Conservation (phyloP, 2,888 invertebrate genomes). For the Leptinotarsa tumamoca region DNA sequence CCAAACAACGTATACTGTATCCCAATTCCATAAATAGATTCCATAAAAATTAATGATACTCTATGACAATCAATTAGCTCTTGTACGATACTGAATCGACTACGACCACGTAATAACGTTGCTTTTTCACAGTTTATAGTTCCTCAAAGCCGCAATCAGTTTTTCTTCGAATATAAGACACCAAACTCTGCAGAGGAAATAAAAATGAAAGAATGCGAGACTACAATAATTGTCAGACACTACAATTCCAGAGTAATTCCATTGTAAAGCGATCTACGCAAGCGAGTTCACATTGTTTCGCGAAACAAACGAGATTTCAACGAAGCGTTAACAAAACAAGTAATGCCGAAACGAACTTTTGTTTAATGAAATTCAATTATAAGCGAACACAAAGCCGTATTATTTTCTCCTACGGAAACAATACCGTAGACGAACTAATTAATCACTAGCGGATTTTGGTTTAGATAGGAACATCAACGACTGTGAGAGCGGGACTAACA, state of each 20-base stretch:
- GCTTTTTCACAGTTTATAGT: not conserved
- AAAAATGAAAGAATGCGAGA: not conserved
- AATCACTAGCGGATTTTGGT: conserved; percentile 8
- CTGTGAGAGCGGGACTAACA: not conserved
- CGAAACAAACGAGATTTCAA: conserved; percentile 18
- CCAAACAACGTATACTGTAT: too few relatives aligned
- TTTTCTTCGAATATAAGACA: not conserved
- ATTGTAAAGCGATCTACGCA: not conserved
- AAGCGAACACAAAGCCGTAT: conserved; percentile 28
- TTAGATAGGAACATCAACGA: conserved; percentile 13
- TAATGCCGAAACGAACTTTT: conserved; percentile 37
- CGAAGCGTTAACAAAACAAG: conserved; percentile 33
- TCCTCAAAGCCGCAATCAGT: not conserved
- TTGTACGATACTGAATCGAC: too few relatives aligned
- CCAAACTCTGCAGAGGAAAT: not conserved
- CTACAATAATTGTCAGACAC: conserved; percentile 6
- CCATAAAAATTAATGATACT: too few relatives aligned
- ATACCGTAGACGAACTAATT: conserved; percentile 8
- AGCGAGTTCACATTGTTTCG: conserved; percentile 19
- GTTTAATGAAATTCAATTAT: conserved; percentile 42
- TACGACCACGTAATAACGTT: too few relatives aligned
- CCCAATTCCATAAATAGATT: too few relatives aligned
- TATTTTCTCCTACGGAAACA: conserved; percentile 18
- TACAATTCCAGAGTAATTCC: conserved; percentile 13
- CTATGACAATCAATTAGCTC: too few relatives aligned